Conservation (phyloP, 2,888 invertebrate genomes). For the Tupiocoris notatus region DNA sequence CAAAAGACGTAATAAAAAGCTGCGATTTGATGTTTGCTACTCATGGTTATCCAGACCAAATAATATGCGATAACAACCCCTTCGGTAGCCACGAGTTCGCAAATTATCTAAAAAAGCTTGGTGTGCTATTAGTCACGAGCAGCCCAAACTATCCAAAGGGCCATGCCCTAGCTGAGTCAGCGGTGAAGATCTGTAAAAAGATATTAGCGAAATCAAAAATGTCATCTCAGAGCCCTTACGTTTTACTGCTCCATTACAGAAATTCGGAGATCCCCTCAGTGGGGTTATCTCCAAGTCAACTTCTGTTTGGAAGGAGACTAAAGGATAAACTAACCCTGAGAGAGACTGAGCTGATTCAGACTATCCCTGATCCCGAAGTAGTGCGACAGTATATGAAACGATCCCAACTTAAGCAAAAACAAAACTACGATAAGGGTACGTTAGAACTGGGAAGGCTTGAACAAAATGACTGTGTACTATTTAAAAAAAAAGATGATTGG, state of each 20-base stretch:
- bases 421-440: too few relatives aligned
- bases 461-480: too few relatives aligned
- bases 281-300: conserved; percentile 1
- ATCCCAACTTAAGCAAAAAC: too few relatives aligned
- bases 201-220: not conserved
- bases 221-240: not conserved
- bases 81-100: not conserved
- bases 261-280: not conserved
- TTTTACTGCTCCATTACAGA: not conserved
- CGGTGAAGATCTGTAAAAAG: not conserved
- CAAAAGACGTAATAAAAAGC: not conserved
- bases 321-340: too few relatives aligned
- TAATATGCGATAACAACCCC: conserved; percentile 9
- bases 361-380: too few relatives aligned
- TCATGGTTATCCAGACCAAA: conserved; percentile 6
- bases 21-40: not conserved
- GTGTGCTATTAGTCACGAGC: not conserved
- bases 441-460: too few relatives aligned
- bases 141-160: conserved; percentile 3
- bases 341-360: too few relatives aligned
- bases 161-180: conserved; percentile 12
- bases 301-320: too few relatives aligned
- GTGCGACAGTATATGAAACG: too few relatives aligned
- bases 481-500: too few relatives aligned
- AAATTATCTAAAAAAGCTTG: not conserved